Evolutionary conservation across 2,113 vertebrate genomes (phyloP), one percentile per base, ranked within the genome.

Genomic region (Onychostoma macrolepis): DNA sequence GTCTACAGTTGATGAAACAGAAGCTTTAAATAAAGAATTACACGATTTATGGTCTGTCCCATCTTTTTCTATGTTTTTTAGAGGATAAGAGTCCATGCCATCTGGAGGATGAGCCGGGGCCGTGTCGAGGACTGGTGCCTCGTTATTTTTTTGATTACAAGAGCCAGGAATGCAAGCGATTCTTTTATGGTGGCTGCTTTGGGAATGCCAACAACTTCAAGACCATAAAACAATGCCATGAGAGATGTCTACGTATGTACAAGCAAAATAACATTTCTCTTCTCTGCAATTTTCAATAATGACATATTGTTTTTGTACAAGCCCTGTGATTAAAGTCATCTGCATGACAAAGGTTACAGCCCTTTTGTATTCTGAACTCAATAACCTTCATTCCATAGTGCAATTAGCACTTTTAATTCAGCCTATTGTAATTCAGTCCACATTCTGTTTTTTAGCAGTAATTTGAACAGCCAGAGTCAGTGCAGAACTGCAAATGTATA

Each of bases 121-220:
- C 96, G 61, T 99, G 98, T 83, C 92, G 97, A 82, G 97, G 95
- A 0, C 92, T 95, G n/a, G 79, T 97, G 38, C 90, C 86, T 0
- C 97, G 97, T 26, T 98, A 96, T 92, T 96, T 96, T 92, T 99
- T 96, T 87, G 96, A 97, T 91, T 93, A 87, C 83, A 71, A 77
- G 0, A 92, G 89, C 69, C 92, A 95, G 77, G 38, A 89, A 45
- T 99, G 98, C 91, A 95, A 94, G 77, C 30, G n/a, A 0, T 98
- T 99, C 92, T 94, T 86, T 75, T 99, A 99, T 1, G 97, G 98
- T 2, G 98, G 98, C 33, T 99, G 98, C 90, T 95, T 97, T 0
- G 97, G 98, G 84, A 99, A 99, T 78, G 93, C 91, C 85, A 99
- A 99, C 93, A 99, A 99, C 90, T 99, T 99, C 91, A 88, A 58